Percentiles rank a stretch among this genome's conserved stretches.
Conservation (phyloP, 2,113 vertebrate genomes). For the Grammomys dolichurus region DNA sequence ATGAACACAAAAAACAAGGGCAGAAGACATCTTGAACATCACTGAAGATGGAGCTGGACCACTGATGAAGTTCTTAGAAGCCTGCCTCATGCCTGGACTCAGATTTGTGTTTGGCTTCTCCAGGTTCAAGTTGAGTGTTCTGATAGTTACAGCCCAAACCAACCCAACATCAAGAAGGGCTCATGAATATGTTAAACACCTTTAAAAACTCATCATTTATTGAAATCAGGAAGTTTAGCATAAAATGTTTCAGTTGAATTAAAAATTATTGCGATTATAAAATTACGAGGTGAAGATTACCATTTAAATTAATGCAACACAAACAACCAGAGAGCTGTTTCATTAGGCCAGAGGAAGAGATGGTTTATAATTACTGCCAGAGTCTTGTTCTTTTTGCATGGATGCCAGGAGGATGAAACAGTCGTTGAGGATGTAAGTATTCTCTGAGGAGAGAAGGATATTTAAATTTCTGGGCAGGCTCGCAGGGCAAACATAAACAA, state of each 20-base stretch:
- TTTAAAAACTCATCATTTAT: neutral
- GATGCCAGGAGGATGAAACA: neutral
- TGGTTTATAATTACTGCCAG: slow-evolving; percentile 34
- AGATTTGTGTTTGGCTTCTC: slow-evolving; percentile 4
- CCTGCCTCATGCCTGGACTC: neutral
- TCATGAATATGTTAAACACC: neutral
- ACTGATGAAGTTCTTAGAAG: neutral
- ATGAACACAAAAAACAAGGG: neutral
- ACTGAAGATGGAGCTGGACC: neutral
- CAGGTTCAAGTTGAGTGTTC: slow-evolving; percentile 49
- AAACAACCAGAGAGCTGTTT: slow-evolving; percentile 33
- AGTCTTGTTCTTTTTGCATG: slow-evolving; percentile 27
- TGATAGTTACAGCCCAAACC: neutral
- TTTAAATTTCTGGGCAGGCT: slow-evolving; percentile 56
- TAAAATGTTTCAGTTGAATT: slow-evolving; percentile 41
- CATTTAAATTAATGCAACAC: slow-evolving; percentile 62
- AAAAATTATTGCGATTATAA: slow-evolving; percentile 44
- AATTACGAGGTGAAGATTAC: slow-evolving; percentile 47
- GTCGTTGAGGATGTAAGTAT: neutral
- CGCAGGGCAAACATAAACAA: neutral
- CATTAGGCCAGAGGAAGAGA: neutral
- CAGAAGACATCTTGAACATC: neutral
- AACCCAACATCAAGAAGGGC: neutral
- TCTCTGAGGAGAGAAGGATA: neutral
- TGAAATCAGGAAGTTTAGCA: slow-evolving; percentile 2